Conservation (phyloP, 2,888 invertebrate genomes). For the Prosopocoilus inquinatus region DNA sequence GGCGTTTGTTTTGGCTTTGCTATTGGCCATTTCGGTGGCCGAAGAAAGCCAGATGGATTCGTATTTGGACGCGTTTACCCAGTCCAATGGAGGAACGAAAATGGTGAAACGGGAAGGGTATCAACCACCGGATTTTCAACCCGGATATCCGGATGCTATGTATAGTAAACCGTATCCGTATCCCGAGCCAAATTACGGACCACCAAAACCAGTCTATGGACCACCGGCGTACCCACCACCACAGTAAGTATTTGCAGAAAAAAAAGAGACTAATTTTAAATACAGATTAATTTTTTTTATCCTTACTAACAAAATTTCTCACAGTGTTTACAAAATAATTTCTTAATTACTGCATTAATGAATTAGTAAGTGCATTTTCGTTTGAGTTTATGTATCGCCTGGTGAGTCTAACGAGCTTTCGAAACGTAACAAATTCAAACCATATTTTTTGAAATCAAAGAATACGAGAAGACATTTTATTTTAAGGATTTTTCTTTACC, state of each 20-base stretch:
- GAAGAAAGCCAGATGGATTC: conserved; percentile 53
- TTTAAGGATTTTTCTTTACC: too few relatives aligned
- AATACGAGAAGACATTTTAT: neutral
- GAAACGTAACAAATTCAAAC: conserved; percentile 4
- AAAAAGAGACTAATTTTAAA: neutral
- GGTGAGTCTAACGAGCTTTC: too few relatives aligned
- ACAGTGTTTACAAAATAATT: too few relatives aligned
- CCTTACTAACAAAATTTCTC: too few relatives aligned
- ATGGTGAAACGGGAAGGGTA: conserved; percentile 52
- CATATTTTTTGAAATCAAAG: neutral
- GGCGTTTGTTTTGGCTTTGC: conserved; percentile 38
- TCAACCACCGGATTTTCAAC: conserved; percentile 47
- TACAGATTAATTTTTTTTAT: neutral
- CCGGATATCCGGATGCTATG: conserved; percentile 46
- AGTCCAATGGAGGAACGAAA: conserved; percentile 57
- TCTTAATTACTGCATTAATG: too few relatives aligned
- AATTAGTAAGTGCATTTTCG: too few relatives aligned
- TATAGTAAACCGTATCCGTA: conserved; percentile 42
- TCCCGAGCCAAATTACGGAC: conserved; percentile 37
- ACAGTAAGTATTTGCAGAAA: conserved; percentile 9
- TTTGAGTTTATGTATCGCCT: too few relatives aligned
- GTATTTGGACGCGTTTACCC: conserved; percentile 64
- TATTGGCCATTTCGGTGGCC: neutral
- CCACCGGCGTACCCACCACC: conserved; percentile 51
- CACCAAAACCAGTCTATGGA: conserved; percentile 43